Conservation (phyloP, 2,888 invertebrate genomes). For the Cheilosia pagana region DNA sequence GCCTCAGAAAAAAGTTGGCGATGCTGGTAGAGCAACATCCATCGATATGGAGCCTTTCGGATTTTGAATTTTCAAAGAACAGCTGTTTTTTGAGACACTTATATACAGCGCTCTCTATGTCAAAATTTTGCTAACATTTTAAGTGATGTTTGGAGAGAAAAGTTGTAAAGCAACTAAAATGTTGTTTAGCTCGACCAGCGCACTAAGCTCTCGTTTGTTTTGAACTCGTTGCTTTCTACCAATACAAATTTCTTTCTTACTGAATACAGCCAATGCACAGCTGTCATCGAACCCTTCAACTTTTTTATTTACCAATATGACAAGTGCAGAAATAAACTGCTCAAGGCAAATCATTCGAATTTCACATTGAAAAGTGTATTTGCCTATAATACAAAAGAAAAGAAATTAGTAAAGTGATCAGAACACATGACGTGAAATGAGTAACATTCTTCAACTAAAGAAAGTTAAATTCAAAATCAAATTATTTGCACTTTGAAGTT, state of each 20-base stretch:
- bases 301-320: constrained; percentile 45
- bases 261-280: constrained; percentile 33
- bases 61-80: too few relatives aligned
- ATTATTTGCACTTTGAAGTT: constrained; percentile 13
- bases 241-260: background rate
- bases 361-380: constrained; percentile 10
- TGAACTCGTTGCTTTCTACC: too few relatives aligned
- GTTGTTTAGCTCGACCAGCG: too few relatives aligned
- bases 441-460: constrained; percentile 37
- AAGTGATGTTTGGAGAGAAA: too few relatives aligned
- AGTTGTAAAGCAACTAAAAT: too few relatives aligned
- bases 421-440: constrained; percentile 58
- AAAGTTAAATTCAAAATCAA: constrained; percentile 66
- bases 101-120: too few relatives aligned
- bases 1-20: too few relatives aligned
- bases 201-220: too few relatives aligned
- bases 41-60: too few relatives aligned
- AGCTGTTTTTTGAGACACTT: too few relatives aligned
- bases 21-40: too few relatives aligned
- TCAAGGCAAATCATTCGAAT: constrained; percentile 23
- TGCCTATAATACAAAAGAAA: constrained; percentile 13
- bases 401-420: background rate
- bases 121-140: too few relatives aligned
- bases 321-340: constrained; percentile 18
- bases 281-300: constrained; percentile 8